Conservation (phyloP, 1,140 invertebrate genomes). For the Coptotermes formosanus region DNA sequence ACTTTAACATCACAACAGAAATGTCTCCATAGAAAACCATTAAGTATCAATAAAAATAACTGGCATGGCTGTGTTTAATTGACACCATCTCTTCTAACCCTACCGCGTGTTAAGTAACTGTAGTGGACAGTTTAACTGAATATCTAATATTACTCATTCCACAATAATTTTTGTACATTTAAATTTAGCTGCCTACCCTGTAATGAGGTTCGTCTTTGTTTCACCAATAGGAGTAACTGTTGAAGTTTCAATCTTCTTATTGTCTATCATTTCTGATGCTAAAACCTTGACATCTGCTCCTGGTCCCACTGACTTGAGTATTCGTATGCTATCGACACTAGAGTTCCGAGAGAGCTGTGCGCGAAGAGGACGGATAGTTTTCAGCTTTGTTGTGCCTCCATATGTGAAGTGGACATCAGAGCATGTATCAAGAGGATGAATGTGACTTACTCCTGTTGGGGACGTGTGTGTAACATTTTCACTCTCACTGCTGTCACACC, state of each 20-base stretch:
- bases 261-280: not conserved
- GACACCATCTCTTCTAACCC: not conserved
- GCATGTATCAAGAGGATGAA: slow-evolving; percentile 58
- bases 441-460: slow-evolving; percentile 35
- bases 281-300: not conserved
- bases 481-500: not conserved
- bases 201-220: not conserved
- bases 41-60: not conserved
- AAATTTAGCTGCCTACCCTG: not conserved
- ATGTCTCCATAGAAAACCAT: not conserved
- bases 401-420: slow-evolving; percentile 64
- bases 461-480: not conserved
- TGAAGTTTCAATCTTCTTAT: not conserved
- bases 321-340: slow-evolving; percentile 18
- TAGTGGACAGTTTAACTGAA: not conserved
- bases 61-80: not conserved
- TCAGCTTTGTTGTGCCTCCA: slow-evolving; percentile 65
- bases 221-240: not conserved
- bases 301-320: not conserved
- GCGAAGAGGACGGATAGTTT: slow-evolving; percentile 47
- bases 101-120: not conserved
- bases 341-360: slow-evolving; percentile 24
- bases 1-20: too few relatives aligned
- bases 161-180: not conserved
- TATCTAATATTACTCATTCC: not conserved